Conservation (phyloP, 2,113 vertebrate species). For the Petaurus breviceps region DNA sequence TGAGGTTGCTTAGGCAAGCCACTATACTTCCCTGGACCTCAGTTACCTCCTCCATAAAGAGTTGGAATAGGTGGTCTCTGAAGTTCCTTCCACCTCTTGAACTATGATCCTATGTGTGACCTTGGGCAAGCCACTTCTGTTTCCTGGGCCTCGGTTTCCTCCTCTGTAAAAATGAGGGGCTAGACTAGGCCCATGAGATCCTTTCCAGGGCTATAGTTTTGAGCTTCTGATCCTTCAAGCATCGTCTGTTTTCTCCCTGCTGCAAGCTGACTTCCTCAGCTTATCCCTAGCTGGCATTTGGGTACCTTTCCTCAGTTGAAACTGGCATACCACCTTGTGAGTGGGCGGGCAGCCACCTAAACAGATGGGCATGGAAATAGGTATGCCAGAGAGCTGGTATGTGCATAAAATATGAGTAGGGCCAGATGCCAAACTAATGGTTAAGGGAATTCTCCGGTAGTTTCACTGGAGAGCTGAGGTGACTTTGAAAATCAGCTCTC, state of each 20-base stretch:
- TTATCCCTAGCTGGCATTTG: constrained; percentile 29
- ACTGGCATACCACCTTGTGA: background rate
- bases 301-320: constrained; percentile 17
- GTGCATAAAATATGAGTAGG: constrained; percentile 15
- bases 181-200: background rate
- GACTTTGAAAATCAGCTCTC: background rate
- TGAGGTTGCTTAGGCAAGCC: background rate
- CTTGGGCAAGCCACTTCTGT: background rate
- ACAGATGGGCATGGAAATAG: constrained; percentile 13
- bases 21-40: background rate
- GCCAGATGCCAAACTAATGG: constrained; percentile 14
- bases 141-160: background rate
- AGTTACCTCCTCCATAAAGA: background rate
- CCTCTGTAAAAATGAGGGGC: background rate
- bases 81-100: background rate
- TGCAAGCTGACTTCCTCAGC: constrained; percentile 22
- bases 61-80: background rate
- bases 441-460: constrained; percentile 55
- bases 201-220: background rate
- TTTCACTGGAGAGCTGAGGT: constrained; percentile 44
- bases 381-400: background rate
- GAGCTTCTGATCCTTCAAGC: background rate
- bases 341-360: background rate
- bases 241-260: background rate
- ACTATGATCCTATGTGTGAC: background rate